Conservation (phyloP, 64 coral and sea anemone species). For the Stichodactyla mertensii region DNA sequence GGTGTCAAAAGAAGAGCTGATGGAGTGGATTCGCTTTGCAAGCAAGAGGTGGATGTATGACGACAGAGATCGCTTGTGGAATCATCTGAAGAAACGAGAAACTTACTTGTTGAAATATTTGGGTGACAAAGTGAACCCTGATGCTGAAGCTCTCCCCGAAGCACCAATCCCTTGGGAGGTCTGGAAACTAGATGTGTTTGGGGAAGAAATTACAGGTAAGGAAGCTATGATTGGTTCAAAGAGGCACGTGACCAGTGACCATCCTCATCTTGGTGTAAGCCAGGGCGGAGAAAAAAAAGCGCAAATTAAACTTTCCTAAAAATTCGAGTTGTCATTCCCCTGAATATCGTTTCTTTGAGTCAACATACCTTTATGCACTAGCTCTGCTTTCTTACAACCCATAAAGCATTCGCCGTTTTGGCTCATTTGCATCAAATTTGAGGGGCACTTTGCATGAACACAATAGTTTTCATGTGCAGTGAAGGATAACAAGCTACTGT, state of each 20-base stretch:
- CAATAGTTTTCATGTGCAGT: too few species aligned
- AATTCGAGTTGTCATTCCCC: too few species aligned
- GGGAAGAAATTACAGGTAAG: constrained; percentile 29
- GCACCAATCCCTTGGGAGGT: constrained; percentile 49
- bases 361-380: too few species aligned
- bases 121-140: neutral
- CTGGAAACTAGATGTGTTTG: constrained; percentile 47
- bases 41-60: constrained; percentile 54
- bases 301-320: too few species aligned
- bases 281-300: too few species aligned
- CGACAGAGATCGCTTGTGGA: constrained; percentile 51
- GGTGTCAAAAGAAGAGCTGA: constrained; percentile 55
- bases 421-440: too few species aligned
- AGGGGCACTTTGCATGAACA: too few species aligned
- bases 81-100: constrained; percentile 47
- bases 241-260: neutral
- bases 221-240: neutral
- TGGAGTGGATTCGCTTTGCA: constrained; percentile 74
- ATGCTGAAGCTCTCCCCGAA: constrained; percentile 14
- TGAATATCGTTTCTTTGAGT: too few species aligned
- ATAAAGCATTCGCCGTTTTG: too few species aligned
- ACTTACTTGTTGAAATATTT: constrained; percentile 25
- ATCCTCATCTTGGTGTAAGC: too few species aligned
- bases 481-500: too few species aligned
- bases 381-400: too few species aligned